phyloP scores from a whole-genome alignment of 2,888 invertebrate species.

The Sesamia inferens region DNA sequence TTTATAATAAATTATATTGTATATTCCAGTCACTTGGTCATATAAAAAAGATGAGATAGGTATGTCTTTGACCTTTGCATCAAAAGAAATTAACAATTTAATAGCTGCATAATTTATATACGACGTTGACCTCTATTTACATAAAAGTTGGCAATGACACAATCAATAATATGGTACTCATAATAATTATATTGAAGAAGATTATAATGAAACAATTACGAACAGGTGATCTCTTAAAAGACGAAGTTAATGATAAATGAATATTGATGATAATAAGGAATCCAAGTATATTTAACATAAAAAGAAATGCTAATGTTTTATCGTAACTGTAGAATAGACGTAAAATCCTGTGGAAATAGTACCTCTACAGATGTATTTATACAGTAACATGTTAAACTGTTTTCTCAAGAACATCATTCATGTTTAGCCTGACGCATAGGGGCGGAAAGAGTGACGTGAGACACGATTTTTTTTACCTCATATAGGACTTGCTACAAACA shows the following conservation, averaged over 20 bases:
- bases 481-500: slow-evolving; percentile 1
- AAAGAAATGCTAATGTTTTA: neutral
- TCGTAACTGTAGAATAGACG: neutral
- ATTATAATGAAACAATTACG: neutral
- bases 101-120: slow-evolving; percentile 40
- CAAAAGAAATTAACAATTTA: slow-evolving; percentile 49
- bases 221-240: neutral
- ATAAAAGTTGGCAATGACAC: slow-evolving; percentile 32
- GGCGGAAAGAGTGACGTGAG: neutral
- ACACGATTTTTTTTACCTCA: slow-evolving; percentile 3
- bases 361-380: neutral
- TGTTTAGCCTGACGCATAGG: neutral
- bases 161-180: slow-evolving; percentile 32
- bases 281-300: neutral
- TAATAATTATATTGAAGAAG: neutral
- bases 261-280: neutral
- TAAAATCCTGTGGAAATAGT: neutral
- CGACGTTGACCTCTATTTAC: slow-evolving; percentile 42
- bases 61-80: slow-evolving; percentile 56
- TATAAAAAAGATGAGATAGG: slow-evolving; percentile 37
- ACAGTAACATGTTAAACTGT: neutral
- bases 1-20: slow-evolving; percentile 12
- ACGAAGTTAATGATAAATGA: neutral
- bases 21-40: slow-evolving; percentile 12
- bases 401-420: slow-evolving; percentile 9